A percentile compares a stretch with the other conserved stretches of the same genome.
Conservation (phyloP, 2,797 vertebrate genomes). For the Phrynocephalus forsythii region DNA sequence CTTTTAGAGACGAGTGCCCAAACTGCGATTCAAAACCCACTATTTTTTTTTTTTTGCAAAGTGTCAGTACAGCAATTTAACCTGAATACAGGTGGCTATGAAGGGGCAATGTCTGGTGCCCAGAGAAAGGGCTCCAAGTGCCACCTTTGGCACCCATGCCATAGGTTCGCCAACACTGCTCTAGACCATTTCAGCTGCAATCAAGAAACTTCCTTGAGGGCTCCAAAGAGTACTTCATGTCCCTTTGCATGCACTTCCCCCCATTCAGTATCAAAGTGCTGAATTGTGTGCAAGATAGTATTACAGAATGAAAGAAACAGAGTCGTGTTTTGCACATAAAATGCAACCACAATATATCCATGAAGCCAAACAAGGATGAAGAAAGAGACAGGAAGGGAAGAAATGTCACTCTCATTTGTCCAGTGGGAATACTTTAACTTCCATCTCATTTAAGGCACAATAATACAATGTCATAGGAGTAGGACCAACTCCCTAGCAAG, state of each 20-base stretch:
- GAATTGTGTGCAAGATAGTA: background rate
- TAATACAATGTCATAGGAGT: background rate
- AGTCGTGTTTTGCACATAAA: background rate
- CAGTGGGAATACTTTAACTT: background rate
- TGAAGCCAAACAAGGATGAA: too few relatives aligned
- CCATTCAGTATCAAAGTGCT: too few relatives aligned
- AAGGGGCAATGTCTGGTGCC: too few relatives aligned
- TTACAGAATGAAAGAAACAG: background rate
- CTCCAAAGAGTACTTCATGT: background rate
- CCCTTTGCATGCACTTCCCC: too few relatives aligned
- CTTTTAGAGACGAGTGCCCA: too few relatives aligned
- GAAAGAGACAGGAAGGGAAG: background rate
- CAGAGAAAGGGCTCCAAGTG: too few relatives aligned
- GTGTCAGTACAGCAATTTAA: too few relatives aligned
- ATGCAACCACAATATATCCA: background rate
- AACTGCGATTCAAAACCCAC: too few relatives aligned
- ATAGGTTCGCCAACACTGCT: too few relatives aligned
- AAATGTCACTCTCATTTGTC: background rate
- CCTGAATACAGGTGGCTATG: too few relatives aligned
- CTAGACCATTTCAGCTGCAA: background rate
- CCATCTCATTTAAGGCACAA: background rate
- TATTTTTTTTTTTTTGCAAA: too few relatives aligned
- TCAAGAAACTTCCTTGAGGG: background rate
- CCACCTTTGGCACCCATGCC: too few relatives aligned
- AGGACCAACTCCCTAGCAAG: background rate